phyloP scores from a whole-genome alignment of 2,888 invertebrate genomes.

The Rapana venosa region DNA sequence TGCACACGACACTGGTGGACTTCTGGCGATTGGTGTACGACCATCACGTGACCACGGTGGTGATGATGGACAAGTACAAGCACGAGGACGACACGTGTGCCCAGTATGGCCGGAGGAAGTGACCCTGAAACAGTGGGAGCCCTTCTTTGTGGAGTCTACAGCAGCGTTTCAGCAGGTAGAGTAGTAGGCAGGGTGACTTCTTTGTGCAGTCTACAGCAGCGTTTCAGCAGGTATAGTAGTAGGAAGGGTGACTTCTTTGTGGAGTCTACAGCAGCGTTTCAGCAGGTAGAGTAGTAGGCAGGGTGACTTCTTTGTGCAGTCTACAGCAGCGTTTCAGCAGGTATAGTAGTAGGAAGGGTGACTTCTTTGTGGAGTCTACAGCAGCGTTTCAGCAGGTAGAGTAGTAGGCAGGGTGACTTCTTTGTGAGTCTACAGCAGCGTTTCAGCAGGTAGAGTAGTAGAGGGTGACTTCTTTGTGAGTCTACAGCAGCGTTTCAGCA shows the following conservation, averaged over 20 bases:
- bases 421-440: too few species aligned
- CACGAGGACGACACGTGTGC: constrained; percentile 74
- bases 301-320: constrained; percentile 66
- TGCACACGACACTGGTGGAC: constrained; percentile 73
- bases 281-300: constrained; percentile 47
- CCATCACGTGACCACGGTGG: constrained; percentile 70
- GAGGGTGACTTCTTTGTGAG: too few species aligned
- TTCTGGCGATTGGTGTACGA: constrained; percentile 78
- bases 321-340: constrained; percentile 62
- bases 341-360: background rate
- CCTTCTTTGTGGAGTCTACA: constrained; percentile 70
- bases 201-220: constrained; percentile 66
- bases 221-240: constrained; percentile 50
- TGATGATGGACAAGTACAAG: constrained; percentile 72
- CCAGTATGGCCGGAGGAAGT: constrained; percentile 70
- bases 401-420: too few species aligned
- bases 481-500: too few species aligned
- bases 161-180: constrained; percentile 58
- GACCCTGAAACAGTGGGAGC: constrained; percentile 66
- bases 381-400: too few species aligned
- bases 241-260: constrained; percentile 60
- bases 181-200: constrained; percentile 54
- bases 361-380: too few species aligned
- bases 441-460: background rate
- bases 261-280: constrained; percentile 63